Evolutionary conservation across 2,888 invertebrate genomes (phyloP).

Genomic region (Actias luna): DNA sequence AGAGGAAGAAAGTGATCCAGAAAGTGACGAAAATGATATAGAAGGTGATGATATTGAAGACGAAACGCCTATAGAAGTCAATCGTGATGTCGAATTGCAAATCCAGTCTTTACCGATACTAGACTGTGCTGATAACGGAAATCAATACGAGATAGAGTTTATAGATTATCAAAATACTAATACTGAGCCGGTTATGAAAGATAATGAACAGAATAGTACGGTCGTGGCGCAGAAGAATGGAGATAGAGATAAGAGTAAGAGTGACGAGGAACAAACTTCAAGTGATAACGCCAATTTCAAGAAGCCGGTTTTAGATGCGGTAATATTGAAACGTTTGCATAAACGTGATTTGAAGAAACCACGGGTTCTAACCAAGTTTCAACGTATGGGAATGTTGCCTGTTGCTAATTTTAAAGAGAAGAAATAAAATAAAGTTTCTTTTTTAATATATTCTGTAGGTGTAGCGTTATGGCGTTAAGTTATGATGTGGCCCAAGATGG

Average conservation of each 20-base stretch:
- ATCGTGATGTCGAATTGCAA: conserved; percentile 1
- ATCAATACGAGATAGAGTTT: conserved; percentile 5
- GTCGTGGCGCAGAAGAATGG: not conserved
- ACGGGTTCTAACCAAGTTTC: conserved; percentile 46
- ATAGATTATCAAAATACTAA: not conserved
- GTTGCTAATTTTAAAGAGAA: conserved; percentile 44
- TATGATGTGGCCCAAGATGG: too few species aligned
- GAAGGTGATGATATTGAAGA: conserved; percentile 30
- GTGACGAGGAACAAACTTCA: not conserved
- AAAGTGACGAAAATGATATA: not conserved
- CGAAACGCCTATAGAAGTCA: not conserved
- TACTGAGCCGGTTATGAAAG: not conserved
- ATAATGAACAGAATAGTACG: not conserved
- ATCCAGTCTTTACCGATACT: conserved; percentile 8
- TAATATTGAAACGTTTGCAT: conserved; percentile 21
- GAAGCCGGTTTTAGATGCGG: not conserved
- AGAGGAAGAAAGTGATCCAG: not conserved
- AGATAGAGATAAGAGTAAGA: not conserved
- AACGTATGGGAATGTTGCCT: conserved; percentile 46
- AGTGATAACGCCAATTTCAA: not conserved
- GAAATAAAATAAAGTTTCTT: too few species aligned
- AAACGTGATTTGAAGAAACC: conserved; percentile 40
- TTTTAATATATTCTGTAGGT: too few species aligned
- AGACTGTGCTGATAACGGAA: not conserved
- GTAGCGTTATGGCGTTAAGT: too few species aligned